These are phyloP conservation scores for Proales similis DNA, from an alignment of 1,140 invertebrate species.

Conservation along the genomic window DNA sequence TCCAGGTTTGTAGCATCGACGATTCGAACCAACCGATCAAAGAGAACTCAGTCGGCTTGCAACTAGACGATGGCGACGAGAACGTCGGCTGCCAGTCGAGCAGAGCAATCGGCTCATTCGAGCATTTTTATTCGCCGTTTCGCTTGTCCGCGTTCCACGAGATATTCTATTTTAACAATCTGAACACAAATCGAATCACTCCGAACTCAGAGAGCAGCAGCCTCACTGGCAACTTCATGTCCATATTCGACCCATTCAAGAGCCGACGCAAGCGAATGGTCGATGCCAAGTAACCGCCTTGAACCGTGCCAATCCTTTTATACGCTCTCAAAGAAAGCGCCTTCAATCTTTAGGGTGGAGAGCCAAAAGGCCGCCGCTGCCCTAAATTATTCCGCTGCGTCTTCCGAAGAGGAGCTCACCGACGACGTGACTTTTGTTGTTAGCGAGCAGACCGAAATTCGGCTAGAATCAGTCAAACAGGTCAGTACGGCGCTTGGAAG, in stretches of 20 bases:
- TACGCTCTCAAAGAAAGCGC: too few relatives aligned
- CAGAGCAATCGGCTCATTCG: constrained; percentile 10
- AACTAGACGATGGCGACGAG: not conserved
- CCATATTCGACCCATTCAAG: constrained; percentile 28
- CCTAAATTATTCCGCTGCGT: not conserved
- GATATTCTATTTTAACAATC: constrained; percentile 35
- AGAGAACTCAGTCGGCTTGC: not conserved
- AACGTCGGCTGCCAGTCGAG: not conserved
- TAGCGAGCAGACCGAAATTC: constrained; percentile 1
- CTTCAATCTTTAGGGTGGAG: too few relatives aligned
- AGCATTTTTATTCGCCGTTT: constrained; percentile 19
- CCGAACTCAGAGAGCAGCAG: not conserved
- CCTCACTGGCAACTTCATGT: constrained; percentile 24
- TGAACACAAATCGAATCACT: constrained; percentile 25
- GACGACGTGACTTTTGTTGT: constrained; percentile 3
- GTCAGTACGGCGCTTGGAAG: not conserved
- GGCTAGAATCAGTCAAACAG: not conserved
- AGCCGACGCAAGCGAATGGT: constrained; percentile 8
- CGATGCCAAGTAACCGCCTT: not conserved
- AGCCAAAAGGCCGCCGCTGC: not conserved
- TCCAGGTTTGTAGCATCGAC: not conserved
- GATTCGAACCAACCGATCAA: too few relatives aligned
- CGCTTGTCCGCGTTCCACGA: constrained; percentile 24
- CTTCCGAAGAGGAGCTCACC: constrained; percentile 27
- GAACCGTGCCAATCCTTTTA: too few relatives aligned